Base-by-base conservation (phyloP, 1,140 invertebrate genomes). In the Eurosta solidaginis region DNA sequence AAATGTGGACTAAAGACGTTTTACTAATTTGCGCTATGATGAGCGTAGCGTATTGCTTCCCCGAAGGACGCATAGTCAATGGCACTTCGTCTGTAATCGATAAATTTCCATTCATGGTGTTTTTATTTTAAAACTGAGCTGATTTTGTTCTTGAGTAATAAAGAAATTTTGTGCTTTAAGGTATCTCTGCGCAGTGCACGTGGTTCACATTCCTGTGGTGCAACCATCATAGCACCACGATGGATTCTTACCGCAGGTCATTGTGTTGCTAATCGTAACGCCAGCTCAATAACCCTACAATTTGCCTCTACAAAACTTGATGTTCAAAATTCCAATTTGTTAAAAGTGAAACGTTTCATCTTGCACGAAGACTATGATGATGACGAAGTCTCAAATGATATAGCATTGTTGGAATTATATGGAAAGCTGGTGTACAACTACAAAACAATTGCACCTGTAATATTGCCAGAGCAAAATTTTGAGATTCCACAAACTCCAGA, bases 241-340 rank as follows among this genome's bases (percentile, higher is more conserved):
- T 90, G 89, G 25, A 89, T 90, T 14, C 68, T 92, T 44, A 92
- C 91, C 0, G 91, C 91, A 3, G 91, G 91, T 4, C 91, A 92
- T 82, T 92, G 91, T 79, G 88, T 90, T 2, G 84, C 82, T n/a
- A 85, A 88, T 9, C 80, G 81, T 10, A 76, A 12, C 0, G 78
- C 83, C 2, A 12, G 0, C 0, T 52, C 79, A 22, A 74, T 87
- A 0, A 82, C 81, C 14, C 33, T 87, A 3, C 85, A 87, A 73
- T 85, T 80, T 79, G 85, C 81, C 12, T 75, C 81, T 3, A 83
- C 82, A 5, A 77, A 36, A 0, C 84, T 82, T n/a, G 79, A 17
- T 42, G 17, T 81, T 0, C 25, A 25, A 4, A 82, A 82, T 10
- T 80, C 83, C 5, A 84, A 85, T 63, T 78, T 88, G 1, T 79